Evolutionary conservation across 2,888 invertebrate genomes (phyloP).

Genomic region (Amphipyra tragopoginis): DNA sequence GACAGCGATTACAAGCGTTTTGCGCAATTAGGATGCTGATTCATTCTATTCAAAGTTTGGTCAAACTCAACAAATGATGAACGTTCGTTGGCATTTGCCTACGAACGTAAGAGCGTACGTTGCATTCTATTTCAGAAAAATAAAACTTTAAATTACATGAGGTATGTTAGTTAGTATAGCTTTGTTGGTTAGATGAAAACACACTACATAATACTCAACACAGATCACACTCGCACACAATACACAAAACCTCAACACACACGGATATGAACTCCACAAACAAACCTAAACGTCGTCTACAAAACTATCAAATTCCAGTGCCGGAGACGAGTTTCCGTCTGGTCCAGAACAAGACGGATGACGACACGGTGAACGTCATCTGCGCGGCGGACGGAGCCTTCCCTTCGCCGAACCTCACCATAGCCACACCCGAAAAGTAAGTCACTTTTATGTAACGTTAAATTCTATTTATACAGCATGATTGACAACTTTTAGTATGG

Average conservation of each 20-base stretch:
- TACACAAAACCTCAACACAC: background rate
- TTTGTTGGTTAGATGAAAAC: no score
- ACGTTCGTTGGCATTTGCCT: no score
- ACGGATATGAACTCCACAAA: background rate
- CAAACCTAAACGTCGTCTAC: constrained; percentile 9
- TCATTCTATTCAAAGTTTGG: no score
- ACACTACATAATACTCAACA: background rate
- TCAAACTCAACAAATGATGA: no score
- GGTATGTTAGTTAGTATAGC: no score
- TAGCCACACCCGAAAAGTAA: constrained; percentile 86
- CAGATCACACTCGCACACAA: constrained; percentile 1
- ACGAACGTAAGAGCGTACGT: no score
- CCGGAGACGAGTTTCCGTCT: constrained; percentile 88
- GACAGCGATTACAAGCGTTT: no score
- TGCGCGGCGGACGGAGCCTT: constrained; percentile 89
- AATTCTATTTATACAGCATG: no score
- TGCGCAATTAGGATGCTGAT: no score
- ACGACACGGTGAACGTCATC: constrained; percentile 87
- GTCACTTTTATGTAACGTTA: constrained; percentile 17
- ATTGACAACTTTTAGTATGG: no score
- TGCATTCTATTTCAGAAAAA: no score
- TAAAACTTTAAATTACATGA: no score
- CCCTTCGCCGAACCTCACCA: constrained; percentile 88
- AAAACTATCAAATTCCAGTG: constrained; percentile 74
- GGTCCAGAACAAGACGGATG: constrained; percentile 88